A percentile compares a stretch with the other conserved stretches of the same genome.
These are phyloP conservation scores for Alligator mississippiensis DNA, from an alignment of 2,113 vertebrate species.

Conservation along the genomic window DNA sequence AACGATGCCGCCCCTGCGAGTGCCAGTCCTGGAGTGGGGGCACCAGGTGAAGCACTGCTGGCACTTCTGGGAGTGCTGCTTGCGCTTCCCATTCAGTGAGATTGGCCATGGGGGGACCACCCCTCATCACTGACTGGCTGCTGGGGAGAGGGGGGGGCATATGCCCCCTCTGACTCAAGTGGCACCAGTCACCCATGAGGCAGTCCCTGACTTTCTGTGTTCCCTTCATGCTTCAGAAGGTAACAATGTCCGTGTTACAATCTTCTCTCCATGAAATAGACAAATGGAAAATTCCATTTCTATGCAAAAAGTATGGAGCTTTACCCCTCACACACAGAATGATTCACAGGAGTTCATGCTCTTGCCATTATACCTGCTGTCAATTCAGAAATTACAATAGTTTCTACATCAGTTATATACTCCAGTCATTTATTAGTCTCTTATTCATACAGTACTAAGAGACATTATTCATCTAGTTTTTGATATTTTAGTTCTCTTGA, in stretches of 20 bases:
- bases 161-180: too few species aligned
- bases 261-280: background rate
- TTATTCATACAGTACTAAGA: slow-evolving; percentile 24
- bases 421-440: slow-evolving; percentile 16
- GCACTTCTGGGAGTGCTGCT: too few species aligned
- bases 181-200: too few species aligned
- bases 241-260: background rate
- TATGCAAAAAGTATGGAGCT: background rate
- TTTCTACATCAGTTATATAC: slow-evolving; percentile 18
- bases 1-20: too few species aligned
- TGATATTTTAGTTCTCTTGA: slow-evolving; percentile 56
- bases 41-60: too few species aligned
- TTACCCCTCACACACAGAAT: background rate
- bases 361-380: background rate
- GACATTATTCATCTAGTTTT: slow-evolving; percentile 51
- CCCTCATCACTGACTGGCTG: too few species aligned
- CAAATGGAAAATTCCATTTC: slow-evolving; percentile 5
- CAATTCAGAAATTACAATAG: slow-evolving; percentile 37
- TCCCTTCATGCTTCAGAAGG: background rate
- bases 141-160: too few species aligned
- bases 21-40: too few species aligned
- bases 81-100: too few species aligned
- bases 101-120: too few species aligned
- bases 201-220: background rate
- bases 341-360: background rate